phyloP scores from a whole-genome alignment of 2,888 invertebrate genomes.

The Priocnemis perturbator region DNA sequence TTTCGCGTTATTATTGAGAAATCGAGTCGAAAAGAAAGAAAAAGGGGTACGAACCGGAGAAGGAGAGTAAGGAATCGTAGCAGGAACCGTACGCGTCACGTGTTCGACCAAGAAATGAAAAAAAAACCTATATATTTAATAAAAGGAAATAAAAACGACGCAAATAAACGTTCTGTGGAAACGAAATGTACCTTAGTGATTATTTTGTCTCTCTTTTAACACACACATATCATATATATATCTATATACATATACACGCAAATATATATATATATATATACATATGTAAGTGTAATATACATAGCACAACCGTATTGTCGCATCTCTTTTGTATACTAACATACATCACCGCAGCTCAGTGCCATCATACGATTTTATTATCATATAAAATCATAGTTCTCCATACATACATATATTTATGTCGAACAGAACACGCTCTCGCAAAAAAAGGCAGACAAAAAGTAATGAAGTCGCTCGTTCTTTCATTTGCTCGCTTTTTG shows the following conservation, averaged over 20 bases:
- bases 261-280: constrained; percentile 10
- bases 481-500: constrained; percentile 60
- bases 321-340: constrained; percentile 50
- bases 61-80: background rate
- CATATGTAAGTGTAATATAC: constrained; percentile 11
- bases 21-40: background rate
- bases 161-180: constrained; percentile 69
- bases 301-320: constrained; percentile 43
- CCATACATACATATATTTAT: constrained; percentile 8
- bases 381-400: constrained; percentile 7
- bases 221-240: constrained; percentile 34
- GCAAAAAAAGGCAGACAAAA: constrained; percentile 3
- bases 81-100: constrained; percentile 48
- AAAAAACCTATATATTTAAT: constrained; percentile 23
- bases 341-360: constrained; percentile 33
- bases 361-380: constrained; percentile 8
- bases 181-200: constrained; percentile 69
- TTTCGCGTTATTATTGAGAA: too few species aligned
- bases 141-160: constrained; percentile 49
- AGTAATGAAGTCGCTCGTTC: constrained; percentile 17
- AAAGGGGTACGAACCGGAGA: background rate
- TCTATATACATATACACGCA: constrained; percentile 15
- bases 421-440: constrained; percentile 12
- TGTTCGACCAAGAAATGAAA: constrained; percentile 48
- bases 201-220: constrained; percentile 70